Base-by-base conservation (phyloP, 2,888 invertebrate species). In the Perithous albicinctus region DNA sequence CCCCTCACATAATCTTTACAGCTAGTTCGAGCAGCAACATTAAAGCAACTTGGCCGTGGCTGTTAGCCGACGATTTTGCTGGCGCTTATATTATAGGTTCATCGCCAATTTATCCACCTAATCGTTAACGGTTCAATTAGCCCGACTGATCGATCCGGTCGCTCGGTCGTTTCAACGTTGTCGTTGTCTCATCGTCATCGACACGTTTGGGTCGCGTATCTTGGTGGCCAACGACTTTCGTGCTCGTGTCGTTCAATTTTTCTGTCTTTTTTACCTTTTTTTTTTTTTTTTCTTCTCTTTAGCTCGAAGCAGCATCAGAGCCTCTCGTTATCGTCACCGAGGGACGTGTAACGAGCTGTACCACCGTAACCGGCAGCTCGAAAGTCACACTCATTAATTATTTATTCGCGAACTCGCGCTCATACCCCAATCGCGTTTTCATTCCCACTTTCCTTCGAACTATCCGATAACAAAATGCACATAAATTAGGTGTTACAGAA, bases 111-210 rank as follows among this genome's bases (percentile, higher is more conserved):
- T 84, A 84, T 82, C 77, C 59, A 46, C 61, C 66, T 74, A 80
- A 85, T 81, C 78, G 79, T 82, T 79, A 84, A 79, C 82, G 74
- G 84, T 85, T 85, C 80, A 85, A 85, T 85, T 85, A 85, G 82
- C 78, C 38, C 29, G 56, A 63, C 66, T 72, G 82, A 84, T 85
- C 81, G 79, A 84, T 79, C 70, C 78, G 43, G 66, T 61, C 84
- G 63, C 15, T 12, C 23, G 20, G n/a, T 56, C 56, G 32, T 32
- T 5, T 64, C 70, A 32, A 56, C 54, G 67, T 72, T 48, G 43
- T 70, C 78, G 35, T 15, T 26, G 69, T 38, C 38, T 70, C 67
- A 20, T 38, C 69, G 29, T 59, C 69, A 12, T 43, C 69, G 38
- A 54, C 69, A 54, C n/a, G n/a, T 76, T 64, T 56, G 26, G 32